Base-by-base conservation (phyloP, 2,888 invertebrate genomes). In the Aspidiotus destructor region DNA sequence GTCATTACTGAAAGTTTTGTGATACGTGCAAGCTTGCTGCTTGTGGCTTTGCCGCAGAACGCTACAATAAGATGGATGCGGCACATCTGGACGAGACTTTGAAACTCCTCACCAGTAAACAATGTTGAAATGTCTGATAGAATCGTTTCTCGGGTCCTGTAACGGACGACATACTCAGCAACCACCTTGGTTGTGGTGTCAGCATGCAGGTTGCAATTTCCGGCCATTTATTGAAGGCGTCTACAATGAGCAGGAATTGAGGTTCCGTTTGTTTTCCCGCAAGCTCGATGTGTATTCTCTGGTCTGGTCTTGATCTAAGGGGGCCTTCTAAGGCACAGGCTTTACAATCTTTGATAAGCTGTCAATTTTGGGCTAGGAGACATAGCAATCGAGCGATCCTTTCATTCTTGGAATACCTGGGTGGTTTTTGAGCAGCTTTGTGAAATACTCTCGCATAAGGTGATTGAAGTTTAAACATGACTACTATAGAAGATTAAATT, bases 61-160 rank as follows among this genome's bases (percentile, higher is more conserved):
- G n/a, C n/a, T n/a, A n/a, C n/a, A n/a, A n/a, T n/a, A n/a, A n/a
- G n/a, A n/a, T n/a, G n/a, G n/a, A n/a, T n/a, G n/a, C n/a, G n/a
- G n/a, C n/a, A n/a, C n/a, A n/a, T n/a, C n/a, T 55, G 40, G 7
- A 15, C 13, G 10, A 67, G 60, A 3, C 48, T 6, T 9, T 10
- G 13, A 42, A 67, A 67, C 17, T 67, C 60, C 17, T 44, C 60
- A 13, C 48, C 58, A 10, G 17, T 42, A 40, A 67, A 67, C 13
- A 48, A 40, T 2, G 48, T 41, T 11, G 57, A 57, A 42, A 57
- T 70, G 28, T 70, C 62, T 41, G 62, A 61, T 1, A 63, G 62
- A 9, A 70, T 0, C 1, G 28, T 7, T 3, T 28, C 28, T 42
- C 57, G 62, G 28, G 55, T 28, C 8, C 67, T 62, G 41, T 60